These are phyloP conservation scores for Nasonia vitripennis DNA, from an alignment of 1,140 invertebrate species.

Conservation along the genomic window DNA sequence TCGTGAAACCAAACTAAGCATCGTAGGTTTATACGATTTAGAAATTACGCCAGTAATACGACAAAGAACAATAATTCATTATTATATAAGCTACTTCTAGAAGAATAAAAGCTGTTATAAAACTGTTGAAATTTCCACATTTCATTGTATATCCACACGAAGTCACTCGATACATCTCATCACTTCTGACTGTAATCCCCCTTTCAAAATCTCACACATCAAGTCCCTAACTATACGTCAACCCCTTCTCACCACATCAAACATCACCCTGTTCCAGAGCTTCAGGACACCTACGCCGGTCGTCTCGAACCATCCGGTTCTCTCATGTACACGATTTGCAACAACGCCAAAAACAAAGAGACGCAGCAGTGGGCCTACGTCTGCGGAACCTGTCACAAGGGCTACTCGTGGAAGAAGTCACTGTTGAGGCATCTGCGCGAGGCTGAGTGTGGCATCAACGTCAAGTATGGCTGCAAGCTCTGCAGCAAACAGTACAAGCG, in stretches of 20 bases:
- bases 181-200: background rate
- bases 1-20: too few species aligned
- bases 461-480: slow-evolving; percentile 61
- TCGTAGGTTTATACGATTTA: too few species aligned
- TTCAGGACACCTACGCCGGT: background rate
- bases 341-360: background rate
- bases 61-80: background rate
- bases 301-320: background rate
- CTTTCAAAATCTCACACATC: background rate
- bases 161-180: background rate
- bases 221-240: background rate
- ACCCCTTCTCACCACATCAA: background rate
- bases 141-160: background rate
- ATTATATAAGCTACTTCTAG: background rate
- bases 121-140: background rate
- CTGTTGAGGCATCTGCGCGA: slow-evolving; percentile 70
- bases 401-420: slow-evolving; percentile 71
- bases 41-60: too few species aligned
- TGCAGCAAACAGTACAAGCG: slow-evolving; percentile 69
- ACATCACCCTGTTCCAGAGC: slow-evolving; percentile 37
- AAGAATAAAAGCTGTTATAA: background rate
- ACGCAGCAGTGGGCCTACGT: slow-evolving; percentile 46
- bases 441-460: slow-evolving; percentile 70
- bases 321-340: background rate
- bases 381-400: slow-evolving; percentile 64